Percentiles rank a stretch among this genome's conserved stretches.
phyloP scores from a whole-genome alignment of 2,888 invertebrate genomes.

The Dynastes hyllus region DNA sequence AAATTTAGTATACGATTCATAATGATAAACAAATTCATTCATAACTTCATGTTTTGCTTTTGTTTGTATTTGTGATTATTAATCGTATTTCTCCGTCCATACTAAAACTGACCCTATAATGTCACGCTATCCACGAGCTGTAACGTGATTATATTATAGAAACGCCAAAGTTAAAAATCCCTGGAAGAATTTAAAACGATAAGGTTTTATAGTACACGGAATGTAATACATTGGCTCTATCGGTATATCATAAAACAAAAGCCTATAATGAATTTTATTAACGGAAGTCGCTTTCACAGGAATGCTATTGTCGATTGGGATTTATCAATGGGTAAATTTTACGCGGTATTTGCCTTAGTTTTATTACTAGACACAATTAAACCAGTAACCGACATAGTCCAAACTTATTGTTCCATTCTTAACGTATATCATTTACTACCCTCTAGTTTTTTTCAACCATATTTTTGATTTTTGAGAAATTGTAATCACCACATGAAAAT shows the following conservation, averaged over 20 bases:
- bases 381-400: conserved; percentile 16
- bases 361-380: conserved; percentile 29
- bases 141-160: background rate
- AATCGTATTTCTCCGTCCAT: too few species aligned
- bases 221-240: conserved; percentile 18
- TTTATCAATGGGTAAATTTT: conserved; percentile 37
- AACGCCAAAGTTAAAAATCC: conserved; percentile 5
- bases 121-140: background rate
- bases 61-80: too few species aligned
- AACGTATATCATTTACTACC: background rate
- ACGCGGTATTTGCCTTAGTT: conserved; percentile 11
- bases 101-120: too few species aligned
- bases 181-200: conserved; percentile 8
- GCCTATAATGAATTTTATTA: conserved; percentile 32
- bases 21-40: too few species aligned
- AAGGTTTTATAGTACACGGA: conserved; percentile 17
- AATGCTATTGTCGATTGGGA: conserved; percentile 31
- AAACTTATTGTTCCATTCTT: background rate
- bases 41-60: too few species aligned
- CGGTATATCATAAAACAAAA: conserved; percentile 23
- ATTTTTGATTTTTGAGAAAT: background rate
- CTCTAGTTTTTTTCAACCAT: background rate
- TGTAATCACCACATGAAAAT: too few species aligned
- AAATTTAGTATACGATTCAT: too few species aligned
- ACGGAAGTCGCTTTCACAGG: conserved; percentile 30